Conservation (phyloP, 2,113 vertebrate species). For the Bubalus kerabau region DNA sequence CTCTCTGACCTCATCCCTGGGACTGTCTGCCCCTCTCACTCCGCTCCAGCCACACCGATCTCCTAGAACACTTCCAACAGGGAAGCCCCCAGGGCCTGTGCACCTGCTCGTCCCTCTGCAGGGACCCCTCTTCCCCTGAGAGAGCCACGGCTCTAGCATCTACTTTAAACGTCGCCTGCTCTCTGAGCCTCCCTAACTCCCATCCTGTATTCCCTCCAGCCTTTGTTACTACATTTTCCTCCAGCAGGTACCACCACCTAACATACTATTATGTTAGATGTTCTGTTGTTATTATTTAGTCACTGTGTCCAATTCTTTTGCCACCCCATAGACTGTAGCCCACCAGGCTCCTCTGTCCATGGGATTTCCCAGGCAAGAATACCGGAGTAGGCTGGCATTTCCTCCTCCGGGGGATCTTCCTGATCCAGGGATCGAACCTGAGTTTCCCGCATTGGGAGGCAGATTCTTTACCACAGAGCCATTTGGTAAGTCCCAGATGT, state of each 20-base stretch:
- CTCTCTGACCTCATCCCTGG: neutral
- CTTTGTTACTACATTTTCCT: no score
- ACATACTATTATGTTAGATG: neutral
- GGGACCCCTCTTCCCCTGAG: neutral
- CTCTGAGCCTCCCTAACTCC: neutral
- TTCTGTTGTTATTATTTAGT: neutral
- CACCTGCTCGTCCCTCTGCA: accelerated
- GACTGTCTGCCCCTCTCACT: no score
- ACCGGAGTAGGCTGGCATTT: neutral
- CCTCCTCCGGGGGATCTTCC: neutral
- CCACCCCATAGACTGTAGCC: neutral
- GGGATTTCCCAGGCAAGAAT: neutral
- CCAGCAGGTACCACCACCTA: neutral
- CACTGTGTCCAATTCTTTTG: neutral
- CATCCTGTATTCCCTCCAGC: accelerated
- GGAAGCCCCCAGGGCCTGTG: no score
- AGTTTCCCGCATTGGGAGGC: neutral
- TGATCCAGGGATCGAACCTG: neutral
- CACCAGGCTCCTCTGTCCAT: neutral
- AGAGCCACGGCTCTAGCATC: accelerated
- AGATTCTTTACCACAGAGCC: neutral
- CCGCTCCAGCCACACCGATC: accelerated
- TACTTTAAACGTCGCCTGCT: neutral
- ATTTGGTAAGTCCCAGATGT: neutral
- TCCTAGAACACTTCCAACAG: neutral